Evolutionary conservation across 2,113 vertebrate species (phyloP).

Genomic region (Notarius quadriscutis): DNA sequence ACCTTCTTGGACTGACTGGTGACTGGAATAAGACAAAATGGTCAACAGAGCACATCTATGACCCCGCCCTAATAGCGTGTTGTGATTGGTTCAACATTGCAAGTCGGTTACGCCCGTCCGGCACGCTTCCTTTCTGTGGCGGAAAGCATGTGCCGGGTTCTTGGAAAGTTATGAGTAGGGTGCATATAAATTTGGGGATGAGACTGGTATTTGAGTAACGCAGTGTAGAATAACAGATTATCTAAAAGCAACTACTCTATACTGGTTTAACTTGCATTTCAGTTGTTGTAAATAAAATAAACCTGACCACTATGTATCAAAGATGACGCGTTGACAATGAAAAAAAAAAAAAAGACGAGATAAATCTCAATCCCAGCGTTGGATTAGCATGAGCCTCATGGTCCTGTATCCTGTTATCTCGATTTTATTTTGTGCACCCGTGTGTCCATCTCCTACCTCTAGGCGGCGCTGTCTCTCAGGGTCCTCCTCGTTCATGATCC

Average conservation of each 20-base stretch:
- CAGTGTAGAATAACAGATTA: background rate
- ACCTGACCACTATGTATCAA: background rate
- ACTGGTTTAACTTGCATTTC: background rate
- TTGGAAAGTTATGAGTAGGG: too few species aligned
- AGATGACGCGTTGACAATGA: background rate
- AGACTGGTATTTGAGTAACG: too few species aligned
- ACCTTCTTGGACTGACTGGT: too few species aligned
- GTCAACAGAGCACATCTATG: too few species aligned
- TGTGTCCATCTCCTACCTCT: slow-evolving; percentile 73
- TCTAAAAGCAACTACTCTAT: background rate
- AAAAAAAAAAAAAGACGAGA: background rate
- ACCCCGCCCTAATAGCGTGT: too few species aligned
- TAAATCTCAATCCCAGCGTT: background rate
- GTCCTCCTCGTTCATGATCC: slow-evolving; percentile 98
- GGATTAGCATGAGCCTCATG: background rate
- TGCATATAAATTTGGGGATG: too few species aligned
- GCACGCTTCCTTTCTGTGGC: too few species aligned
- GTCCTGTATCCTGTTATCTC: background rate
- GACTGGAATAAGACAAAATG: too few species aligned
- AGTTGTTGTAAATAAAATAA: background rate
- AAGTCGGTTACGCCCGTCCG: too few species aligned
- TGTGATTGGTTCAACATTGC: too few species aligned
- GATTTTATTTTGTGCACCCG: background rate
- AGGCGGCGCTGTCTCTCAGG: slow-evolving; percentile 94
- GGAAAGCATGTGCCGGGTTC: too few species aligned